Base-by-base conservation (phyloP, 2,888 invertebrate genomes). In the Magallana nippona region DNA sequence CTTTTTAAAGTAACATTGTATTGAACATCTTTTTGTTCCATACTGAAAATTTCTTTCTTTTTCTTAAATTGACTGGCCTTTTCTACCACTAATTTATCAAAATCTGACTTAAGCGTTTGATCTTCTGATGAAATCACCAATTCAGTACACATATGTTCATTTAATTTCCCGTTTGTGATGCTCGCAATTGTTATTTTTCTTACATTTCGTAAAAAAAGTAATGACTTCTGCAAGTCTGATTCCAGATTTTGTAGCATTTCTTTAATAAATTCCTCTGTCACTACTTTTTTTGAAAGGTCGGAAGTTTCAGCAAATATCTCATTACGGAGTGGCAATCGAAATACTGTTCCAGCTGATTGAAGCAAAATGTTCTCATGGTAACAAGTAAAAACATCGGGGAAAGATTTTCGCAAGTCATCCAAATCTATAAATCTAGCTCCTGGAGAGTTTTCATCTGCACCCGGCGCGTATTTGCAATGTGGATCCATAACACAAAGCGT, bases 401-500 rank as follows among this genome's bases (percentile, higher is more conserved):
- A 58, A 1, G 79, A 13, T 13, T 62, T 44, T 19, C 86, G 82
- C 2, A 88, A 60, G 0, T 55, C 78, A 19, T 80, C 11, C 11
- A 87, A 19, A 22, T 84, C 58, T 17, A 84, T 62, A 71, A 79
- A 85, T 63, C 86, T 82, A 27, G 83, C 86, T 32, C 89, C 89
- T 19, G 89, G 89, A 55, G 79, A 82, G 62, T 83, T 81, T 19
- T n/a, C 58, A 1, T 78, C 82, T 17, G 87, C 86, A 1, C 87
- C 88, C 2, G 91, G 91, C 8, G 92, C 87, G 86, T 91, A 91
- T 63, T 86, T 87, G 56, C 90, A 90, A 81, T 92, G 88, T 2
- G 93, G 93, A 86, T 93, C 93, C 86, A 93, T 90, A 13, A 92
- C 82, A 84, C 93, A 93, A 13, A 93, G 80, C 11, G 88, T 90